Base-by-base conservation (phyloP, 1,140 invertebrate genomes). In the Aphelenchoides avenae region DNA sequence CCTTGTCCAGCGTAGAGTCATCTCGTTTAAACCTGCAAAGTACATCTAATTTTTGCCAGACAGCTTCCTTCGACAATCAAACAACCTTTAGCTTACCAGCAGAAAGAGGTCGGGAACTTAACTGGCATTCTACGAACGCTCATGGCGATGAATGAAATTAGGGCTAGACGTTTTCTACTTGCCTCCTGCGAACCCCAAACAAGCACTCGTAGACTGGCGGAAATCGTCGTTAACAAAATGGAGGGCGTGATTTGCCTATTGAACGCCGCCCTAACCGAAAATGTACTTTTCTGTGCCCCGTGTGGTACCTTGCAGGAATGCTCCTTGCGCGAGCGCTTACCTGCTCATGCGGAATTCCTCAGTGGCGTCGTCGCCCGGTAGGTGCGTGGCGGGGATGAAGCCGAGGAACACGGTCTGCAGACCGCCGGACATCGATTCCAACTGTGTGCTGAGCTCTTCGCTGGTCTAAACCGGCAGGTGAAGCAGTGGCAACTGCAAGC, bases 21-120 rank as follows among this genome's bases (percentile, higher is more conserved):
- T 68, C 69, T 15, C 61, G 33, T 40, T 64, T 55, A 34, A 72
- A 71, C 33, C 56, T 68, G 46, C 40, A 63, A 68, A 42, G 11
- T 29, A 46, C 26, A 36, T 36, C 5, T 18, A 46, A 46, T 30
- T 46, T 30, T 46, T n/a, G 26, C 34, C 18, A 24, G 26, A 3
- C 4, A 7, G 26, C n/a, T n/a, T n/a, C n/a, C n/a, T n/a, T n/a
- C n/a, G n/a, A n/a, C n/a, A n/a, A n/a, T n/a, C n/a, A 24, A 41
- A 41, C 11, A 20, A 13, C 30, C 7, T 30, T 30, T 34, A 29
- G n/a, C 3, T 46, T 46, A 46, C 43, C 43, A 24, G 43, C 34
- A 20, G 26, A n/a, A 46, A 15, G 43, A 46, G 18, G 18, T 13
- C 34, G 13, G n/a, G n/a, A n/a, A n/a, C n/a, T n/a, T n/a, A n/a